Conservation (phyloP, 2,113 vertebrate genomes). For the Regulus satrapa region DNA sequence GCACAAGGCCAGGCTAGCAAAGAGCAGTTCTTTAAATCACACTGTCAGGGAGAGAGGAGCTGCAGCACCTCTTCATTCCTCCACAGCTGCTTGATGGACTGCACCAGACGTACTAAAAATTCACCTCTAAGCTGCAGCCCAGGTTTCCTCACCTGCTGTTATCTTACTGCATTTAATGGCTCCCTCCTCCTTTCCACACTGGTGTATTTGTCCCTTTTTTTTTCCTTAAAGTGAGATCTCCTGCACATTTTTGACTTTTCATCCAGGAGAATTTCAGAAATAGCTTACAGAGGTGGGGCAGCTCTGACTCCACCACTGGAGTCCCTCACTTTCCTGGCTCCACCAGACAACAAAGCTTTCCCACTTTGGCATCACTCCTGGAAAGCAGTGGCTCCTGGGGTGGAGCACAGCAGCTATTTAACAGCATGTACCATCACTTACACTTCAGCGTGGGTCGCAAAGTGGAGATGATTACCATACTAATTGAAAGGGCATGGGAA, state of each 20-base stretch:
- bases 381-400: not conserved
- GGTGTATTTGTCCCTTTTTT: not conserved
- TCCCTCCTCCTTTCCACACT: not conserved
- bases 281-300: not conserved
- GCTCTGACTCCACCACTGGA: not conserved
- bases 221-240: not conserved
- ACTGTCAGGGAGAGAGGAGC: slow-evolving; percentile 17
- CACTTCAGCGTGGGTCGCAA: not conserved
- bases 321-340: not conserved
- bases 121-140: not conserved
- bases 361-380: not conserved
- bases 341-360: not conserved
- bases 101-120: not conserved
- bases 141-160: not conserved
- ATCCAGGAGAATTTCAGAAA: not conserved
- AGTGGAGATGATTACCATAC: slow-evolving; percentile 60
- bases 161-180: not conserved
- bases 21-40: slow-evolving; percentile 15
- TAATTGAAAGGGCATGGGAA: slow-evolving; percentile 62
- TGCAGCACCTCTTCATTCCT: slow-evolving; percentile 9
- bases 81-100: slow-evolving; percentile 5
- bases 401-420: not conserved
- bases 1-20: slow-evolving; percentile 41
- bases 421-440: not conserved
- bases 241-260: not conserved